A percentile compares a stretch with the other conserved stretches of the same genome.
These are phyloP conservation scores for Chrysochloris asiatica DNA, from an alignment of 2,113 vertebrate species.

Conservation along the genomic window DNA sequence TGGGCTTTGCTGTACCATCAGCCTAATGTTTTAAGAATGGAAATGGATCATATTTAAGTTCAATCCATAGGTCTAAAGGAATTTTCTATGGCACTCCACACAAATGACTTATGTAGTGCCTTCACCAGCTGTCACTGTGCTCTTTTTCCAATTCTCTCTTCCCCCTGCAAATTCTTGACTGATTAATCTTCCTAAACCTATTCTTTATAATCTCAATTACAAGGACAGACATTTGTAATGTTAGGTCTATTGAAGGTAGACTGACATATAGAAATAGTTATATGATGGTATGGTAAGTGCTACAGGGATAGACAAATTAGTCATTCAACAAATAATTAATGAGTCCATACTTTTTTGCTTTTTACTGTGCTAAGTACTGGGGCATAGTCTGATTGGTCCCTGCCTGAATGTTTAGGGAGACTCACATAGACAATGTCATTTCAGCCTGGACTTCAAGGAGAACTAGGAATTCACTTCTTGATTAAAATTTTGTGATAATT, in stretches of 20 bases:
- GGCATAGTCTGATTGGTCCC: not conserved
- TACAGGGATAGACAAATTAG: not conserved
- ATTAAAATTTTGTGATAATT: slow-evolving; percentile 42
- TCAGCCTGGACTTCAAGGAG: not conserved
- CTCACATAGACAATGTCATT: slow-evolving; percentile 22
- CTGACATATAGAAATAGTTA: not conserved
- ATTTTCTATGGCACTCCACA: slow-evolving; percentile 17
- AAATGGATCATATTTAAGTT: not conserved
- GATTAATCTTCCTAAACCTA: slow-evolving; percentile 22
- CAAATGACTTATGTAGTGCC: not conserved
- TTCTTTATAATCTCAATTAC: not conserved
- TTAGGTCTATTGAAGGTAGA: slow-evolving; percentile 31
- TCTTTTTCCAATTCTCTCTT: slow-evolving; percentile 26
- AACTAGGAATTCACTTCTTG: not conserved
- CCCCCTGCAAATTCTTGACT: not conserved
- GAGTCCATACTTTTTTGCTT: not conserved
- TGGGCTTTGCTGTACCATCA: slow-evolving; percentile 14
- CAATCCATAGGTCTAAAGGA: not conserved
- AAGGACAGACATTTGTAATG: not conserved
- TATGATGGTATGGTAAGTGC: not conserved
- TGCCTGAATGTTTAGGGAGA: not conserved
- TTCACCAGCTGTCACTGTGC: not conserved
- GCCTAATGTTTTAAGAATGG: slow-evolving; percentile 15
- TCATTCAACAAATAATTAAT: slow-evolving; percentile 34
- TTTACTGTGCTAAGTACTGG: not conserved